Base-by-base conservation (phyloP, 2,797 vertebrate genomes). In the Oceanodroma leucorhoa region DNA sequence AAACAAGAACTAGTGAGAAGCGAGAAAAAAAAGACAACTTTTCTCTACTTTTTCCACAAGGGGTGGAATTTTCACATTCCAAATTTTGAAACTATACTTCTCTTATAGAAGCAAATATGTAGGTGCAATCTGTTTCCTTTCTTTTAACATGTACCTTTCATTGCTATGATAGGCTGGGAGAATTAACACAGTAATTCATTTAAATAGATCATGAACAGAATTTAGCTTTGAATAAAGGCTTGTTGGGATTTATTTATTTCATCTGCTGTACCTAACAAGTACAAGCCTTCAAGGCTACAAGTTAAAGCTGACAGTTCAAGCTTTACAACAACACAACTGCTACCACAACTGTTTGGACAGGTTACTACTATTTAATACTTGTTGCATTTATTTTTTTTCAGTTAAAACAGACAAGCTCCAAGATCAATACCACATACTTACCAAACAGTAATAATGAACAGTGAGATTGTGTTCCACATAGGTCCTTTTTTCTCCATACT, bases 361-460 rank as follows among this genome's bases (percentile, higher is more conserved):
- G 21, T 45, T 73, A 27, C 15, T 62, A 65, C 26, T 29, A 67
- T n/a, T 43, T 76, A 73, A 43, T 32, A 75, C 8, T 17, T 67
- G 14, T 3, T 46, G 9, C 20, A 24, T 29, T 40, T 45, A 69
- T 6, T 36, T 29, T 54, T 51, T 79, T 29, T 34, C 53, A 92
- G 43, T 75, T 65, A 86, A 82, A 80, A 27, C 20, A 73, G 20
- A 32, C 8, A 92, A 85, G 48, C 40, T 81, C 34, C 22, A 62
- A 73, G 29, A 78, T 58, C 21, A 84, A 43, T 21, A 88, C 27
- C 58, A 83, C 58, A 87, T 81, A 97, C 99, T 98, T 94, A 99
- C 99, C 98, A 99, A 96, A 96, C 99, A 99, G 93, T 99, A 98
- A 96, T 99, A 99, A 97, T 99, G 99, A 83, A 99, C 97, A 36